Evolutionary conservation across 2,888 invertebrate species (phyloP), one percentile per base, ranked within the genome.

Genomic region (Arge pagana): DNA sequence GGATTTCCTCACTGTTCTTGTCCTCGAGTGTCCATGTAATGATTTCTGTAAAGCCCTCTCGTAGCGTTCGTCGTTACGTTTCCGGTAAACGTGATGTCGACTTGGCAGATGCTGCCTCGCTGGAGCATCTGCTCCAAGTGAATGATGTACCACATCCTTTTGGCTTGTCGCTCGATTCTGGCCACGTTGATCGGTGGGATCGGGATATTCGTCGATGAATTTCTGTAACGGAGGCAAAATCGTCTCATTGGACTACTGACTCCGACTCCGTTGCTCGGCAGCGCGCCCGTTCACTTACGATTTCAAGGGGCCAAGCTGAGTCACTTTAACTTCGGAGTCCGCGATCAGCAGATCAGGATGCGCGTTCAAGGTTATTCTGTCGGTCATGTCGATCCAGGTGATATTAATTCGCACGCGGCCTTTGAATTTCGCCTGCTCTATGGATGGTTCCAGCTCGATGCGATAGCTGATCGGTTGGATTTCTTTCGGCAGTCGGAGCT

Each of bases 381-480:
- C 82, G 0, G 85, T 79, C 6, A 82, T 81, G 40, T 81, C 78
- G 18, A 81, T 77, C 82, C 88, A 88, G 1, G 83, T 85, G 13
- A 89, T 75, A 65, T 87, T 85, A 58, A 91, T 89, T 59, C 79
- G 80, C 0, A 90, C 85, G 45, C 79, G 78, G 0, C 90, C 91
- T 50, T 80, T 82, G 67, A 88, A 91, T 8, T 81, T 78, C 0
- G 82, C 83, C 43, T 86, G 83, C 28, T 83, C 83, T 0, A 86
- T 77, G 54, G 83, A 83, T 0, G 90, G 89, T 52, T 86, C 82
- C 7, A 91, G 67, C 51, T 86, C 82, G 23, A 91, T 65, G 16
- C 81, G 79, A 69, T 91, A 91, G 3, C 81, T 83, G 0, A 79
- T 82, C 0, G 90, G 90, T 23, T 81, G 76, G 1, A 89, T 80